Conservation (phyloP, 2,113 vertebrate species). For the Perca schrenkii region DNA sequence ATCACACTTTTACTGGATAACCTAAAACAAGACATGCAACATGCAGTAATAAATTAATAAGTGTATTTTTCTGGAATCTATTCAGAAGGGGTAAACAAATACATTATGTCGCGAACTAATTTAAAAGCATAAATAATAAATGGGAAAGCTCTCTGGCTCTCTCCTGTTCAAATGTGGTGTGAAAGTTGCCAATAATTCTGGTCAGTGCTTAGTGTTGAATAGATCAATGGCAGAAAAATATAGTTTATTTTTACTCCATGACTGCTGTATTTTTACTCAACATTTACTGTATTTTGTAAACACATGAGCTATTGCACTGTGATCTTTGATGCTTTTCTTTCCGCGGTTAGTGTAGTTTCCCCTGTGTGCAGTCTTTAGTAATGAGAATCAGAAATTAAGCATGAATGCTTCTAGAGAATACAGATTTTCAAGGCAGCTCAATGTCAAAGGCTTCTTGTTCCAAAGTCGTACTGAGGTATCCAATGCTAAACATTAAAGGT, state of each 20-base stretch:
- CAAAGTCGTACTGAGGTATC: conserved; percentile 32
- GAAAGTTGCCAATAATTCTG: not conserved
- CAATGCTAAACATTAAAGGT: not conserved
- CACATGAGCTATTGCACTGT: not conserved
- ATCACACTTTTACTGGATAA: conserved; percentile 24
- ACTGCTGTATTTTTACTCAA: not conserved
- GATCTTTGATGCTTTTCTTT: conserved; percentile 11
- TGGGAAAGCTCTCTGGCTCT: not conserved
- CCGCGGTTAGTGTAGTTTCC: not conserved
- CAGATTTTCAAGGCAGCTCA: conserved; percentile 50
- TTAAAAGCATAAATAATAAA: conserved; percentile 9
- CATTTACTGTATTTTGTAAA: not conserved
- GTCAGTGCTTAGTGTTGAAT: not conserved
- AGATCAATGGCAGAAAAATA: not conserved
- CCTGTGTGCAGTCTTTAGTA: not conserved
- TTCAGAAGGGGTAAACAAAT: not conserved
- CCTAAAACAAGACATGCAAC: conserved; percentile 58
- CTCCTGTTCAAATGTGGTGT: not conserved
- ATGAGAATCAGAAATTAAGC: conserved; percentile 33
- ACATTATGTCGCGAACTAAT: conserved; percentile 22
- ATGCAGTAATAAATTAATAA: conserved; percentile 31
- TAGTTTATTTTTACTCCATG: not conserved
- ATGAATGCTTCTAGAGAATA: conserved; percentile 17
- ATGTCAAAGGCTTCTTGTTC: conserved; percentile 50
- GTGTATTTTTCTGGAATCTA: conserved; percentile 12